These are phyloP conservation scores for Excalfactoria chinensis DNA, from an alignment of 2,113 vertebrate genomes.

Conservation along the genomic window DNA sequence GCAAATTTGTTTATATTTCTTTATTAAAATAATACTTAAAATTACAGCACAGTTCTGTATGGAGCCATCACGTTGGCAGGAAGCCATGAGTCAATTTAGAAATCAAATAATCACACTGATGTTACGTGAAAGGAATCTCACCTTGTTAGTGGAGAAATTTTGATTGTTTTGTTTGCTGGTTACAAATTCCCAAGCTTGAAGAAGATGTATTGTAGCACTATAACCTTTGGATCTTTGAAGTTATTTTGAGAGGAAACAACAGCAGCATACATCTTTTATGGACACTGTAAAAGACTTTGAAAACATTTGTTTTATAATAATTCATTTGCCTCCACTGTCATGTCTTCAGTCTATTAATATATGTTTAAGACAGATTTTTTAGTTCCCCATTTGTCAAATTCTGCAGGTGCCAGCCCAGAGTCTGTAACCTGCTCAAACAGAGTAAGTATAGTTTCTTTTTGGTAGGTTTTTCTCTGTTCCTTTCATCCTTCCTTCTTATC, in stretches of 20 bases:
- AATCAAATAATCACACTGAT: background rate
- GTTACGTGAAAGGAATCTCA: background rate
- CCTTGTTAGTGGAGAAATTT: background rate
- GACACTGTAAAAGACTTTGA: background rate
- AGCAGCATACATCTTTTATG: background rate
- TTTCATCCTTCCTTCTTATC: background rate
- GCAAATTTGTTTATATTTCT: background rate
- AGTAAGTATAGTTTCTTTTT: background rate
- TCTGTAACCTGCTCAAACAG: background rate
- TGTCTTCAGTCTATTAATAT: background rate
- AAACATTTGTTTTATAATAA: background rate
- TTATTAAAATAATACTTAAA: background rate
- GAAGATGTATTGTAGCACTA: background rate
- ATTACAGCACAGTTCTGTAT: background rate
- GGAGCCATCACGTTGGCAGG: background rate
- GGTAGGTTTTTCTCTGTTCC: background rate
- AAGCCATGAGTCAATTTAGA: rapidly evolving
- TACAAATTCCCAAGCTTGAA: background rate
- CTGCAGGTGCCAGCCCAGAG: background rate
- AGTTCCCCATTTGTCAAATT: background rate
- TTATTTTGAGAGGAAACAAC: background rate
- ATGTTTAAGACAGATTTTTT: background rate
- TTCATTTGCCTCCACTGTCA: background rate
- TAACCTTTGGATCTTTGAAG: background rate
- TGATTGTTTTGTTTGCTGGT: background rate